Base-by-base conservation (phyloP, 2,888 invertebrate species). In the Copidosoma aretas region DNA sequence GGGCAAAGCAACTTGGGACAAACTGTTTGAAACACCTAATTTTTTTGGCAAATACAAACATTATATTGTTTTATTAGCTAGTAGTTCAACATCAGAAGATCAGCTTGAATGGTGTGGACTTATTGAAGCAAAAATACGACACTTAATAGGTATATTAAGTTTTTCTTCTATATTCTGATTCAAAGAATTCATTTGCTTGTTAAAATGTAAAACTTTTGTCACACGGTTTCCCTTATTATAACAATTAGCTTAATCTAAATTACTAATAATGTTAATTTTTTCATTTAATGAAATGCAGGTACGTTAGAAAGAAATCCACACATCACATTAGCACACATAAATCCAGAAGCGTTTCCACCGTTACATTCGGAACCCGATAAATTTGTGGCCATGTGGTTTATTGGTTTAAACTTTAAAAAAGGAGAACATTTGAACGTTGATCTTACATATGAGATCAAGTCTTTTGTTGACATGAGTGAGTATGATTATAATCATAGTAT, bases 51-150 rank as follows among this genome's bases (percentile, higher is more conserved):
- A 91, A 83, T 98, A 98, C 87, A 94, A 93, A 78, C 98, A 99
- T 86, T 99, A 96, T 85, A 94, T 99, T 70, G 94, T 97, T 72
- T 86, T 98, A 66, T 87, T 95, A 71, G 96, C 94, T 0, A 91
- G 90, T 77, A 93, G 96, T 1, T 24, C 24, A 1, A 17, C 61
- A 10, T 67, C 64, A 8, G 67, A 67, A n/a, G 95, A 97, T 82
- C 96, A 96, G 81, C 86, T 98, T 75, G 97, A 97, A 85, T 98
- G 97, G 97, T 93, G 93, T 80, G 98, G 98, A 2, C 88, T 98
- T 74, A 94, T 99, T 22, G 98, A 99, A 85, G 97, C 98, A 73
- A 96, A 96, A 87, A 93, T 99, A 75, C 88, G 99, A 60, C 91
- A 95, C 81, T 89, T 99, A 64, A 71, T 71, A 59, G 70, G 69